Evolutionary conservation across 2,113 vertebrate species (phyloP).

Genomic region (Ciconia maguari): DNA sequence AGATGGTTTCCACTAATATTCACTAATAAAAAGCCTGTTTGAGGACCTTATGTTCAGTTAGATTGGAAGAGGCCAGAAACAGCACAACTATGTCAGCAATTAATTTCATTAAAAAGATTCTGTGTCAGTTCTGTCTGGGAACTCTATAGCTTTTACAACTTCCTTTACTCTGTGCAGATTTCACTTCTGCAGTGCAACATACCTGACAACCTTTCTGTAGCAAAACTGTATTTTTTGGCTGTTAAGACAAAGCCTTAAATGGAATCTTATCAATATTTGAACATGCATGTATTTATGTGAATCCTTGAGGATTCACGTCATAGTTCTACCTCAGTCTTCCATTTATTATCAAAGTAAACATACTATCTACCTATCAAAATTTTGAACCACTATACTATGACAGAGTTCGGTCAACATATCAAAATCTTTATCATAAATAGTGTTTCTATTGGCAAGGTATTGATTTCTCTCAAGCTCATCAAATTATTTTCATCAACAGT

Average conservation of each 20-base stretch:
- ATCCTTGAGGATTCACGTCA: neutral
- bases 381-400: neutral
- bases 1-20: constrained; percentile 39
- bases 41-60: constrained; percentile 9
- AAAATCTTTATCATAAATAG: neutral
- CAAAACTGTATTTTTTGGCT: neutral
- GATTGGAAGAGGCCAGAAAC: constrained; percentile 12
- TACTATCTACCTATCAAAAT: neutral
- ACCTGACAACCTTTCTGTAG: neutral
- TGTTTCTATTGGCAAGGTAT: neutral
- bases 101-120: constrained; percentile 18
- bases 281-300: neutral
- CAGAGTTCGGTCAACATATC: neutral
- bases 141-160: neutral
- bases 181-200: neutral
- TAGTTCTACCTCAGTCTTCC: neutral
- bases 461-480: neutral
- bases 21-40: constrained; percentile 8
- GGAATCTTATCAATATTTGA: neutral
- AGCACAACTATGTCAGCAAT: constrained; percentile 28
- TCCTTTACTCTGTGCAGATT: neutral
- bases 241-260: neutral
- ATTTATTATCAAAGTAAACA: neutral
- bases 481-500: neutral
- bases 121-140: neutral